Evolutionary conservation across 2,113 vertebrate species (phyloP).

Genomic region (Speoplatyrhinus poulsoni): DNA sequence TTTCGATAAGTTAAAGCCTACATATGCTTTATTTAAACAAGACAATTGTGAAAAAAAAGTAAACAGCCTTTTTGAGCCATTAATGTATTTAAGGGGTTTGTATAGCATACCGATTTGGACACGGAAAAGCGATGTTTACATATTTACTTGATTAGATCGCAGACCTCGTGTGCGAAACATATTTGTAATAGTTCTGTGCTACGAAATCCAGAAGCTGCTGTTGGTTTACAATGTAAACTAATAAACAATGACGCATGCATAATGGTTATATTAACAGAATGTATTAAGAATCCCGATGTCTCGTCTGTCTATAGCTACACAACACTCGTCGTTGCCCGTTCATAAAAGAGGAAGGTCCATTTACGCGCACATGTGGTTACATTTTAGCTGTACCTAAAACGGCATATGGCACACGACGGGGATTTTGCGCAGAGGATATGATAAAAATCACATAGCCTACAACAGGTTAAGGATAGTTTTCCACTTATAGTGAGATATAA

Average conservation of each 20-base stretch:
- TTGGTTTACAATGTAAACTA: neutral
- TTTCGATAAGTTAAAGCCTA: constrained; percentile 16
- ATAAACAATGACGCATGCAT: neutral
- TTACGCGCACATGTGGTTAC: no score
- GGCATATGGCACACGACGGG: no score
- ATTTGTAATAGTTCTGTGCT: neutral
- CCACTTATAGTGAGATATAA: neutral
- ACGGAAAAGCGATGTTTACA: constrained; percentile 52
- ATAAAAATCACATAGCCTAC: neutral
- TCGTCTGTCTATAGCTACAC: neutral
- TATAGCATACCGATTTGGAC: constrained; percentile 13
- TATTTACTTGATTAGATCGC: constrained; percentile 36
- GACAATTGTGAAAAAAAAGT: neutral
- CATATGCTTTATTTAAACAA: neutral
- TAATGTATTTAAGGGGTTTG: constrained; percentile 14
- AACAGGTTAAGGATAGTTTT: neutral
- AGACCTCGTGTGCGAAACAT: constrained; percentile 48
- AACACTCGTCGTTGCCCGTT: neutral
- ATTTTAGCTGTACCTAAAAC: no score
- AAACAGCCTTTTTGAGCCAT: neutral
- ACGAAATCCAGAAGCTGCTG: neutral
- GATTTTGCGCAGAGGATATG: no score
- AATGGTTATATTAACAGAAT: neutral
- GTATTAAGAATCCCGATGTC: neutral
- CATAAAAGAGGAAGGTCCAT: constrained; percentile 8